phyloP scores from a whole-genome alignment of 2,113 vertebrate genomes.

The Pampusana beccarii region DNA sequence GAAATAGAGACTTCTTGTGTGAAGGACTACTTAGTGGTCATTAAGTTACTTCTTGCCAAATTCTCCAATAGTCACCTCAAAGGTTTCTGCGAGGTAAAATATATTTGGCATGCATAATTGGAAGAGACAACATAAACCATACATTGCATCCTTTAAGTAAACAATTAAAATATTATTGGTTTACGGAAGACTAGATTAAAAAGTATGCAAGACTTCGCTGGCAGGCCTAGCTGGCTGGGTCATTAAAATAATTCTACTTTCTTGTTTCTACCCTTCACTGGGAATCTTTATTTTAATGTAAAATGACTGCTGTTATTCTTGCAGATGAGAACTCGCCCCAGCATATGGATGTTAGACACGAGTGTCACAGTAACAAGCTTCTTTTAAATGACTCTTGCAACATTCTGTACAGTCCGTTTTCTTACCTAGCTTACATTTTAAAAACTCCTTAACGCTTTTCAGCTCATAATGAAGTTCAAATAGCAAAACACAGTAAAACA shows the following conservation, averaged over 20 bases:
- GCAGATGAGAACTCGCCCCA: not conserved
- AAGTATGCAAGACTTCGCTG: not conserved
- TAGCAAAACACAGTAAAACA: not conserved
- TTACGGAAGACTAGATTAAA: not conserved
- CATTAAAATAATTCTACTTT: not conserved
- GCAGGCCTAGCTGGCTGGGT: not conserved
- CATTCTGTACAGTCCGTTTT: not conserved
- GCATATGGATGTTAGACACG: not conserved
- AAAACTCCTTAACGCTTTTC: not conserved
- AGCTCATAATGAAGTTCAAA: not conserved
- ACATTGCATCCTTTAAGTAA: not conserved
- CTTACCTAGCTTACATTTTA: not conserved
- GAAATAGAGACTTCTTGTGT: not conserved
- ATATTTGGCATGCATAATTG: not conserved
- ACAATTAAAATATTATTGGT: not conserved
- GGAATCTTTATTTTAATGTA: not conserved
- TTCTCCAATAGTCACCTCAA: not conserved
- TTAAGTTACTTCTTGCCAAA: not conserved
- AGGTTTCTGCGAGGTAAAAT: not conserved
- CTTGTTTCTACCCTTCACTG: not conserved
- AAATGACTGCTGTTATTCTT: not conserved
- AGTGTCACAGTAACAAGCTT: not conserved
- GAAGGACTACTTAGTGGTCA: not conserved
- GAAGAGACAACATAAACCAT: not conserved
- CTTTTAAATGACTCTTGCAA: not conserved